Conservation (phyloP, 2,113 vertebrate species). For the Esox niger region DNA sequence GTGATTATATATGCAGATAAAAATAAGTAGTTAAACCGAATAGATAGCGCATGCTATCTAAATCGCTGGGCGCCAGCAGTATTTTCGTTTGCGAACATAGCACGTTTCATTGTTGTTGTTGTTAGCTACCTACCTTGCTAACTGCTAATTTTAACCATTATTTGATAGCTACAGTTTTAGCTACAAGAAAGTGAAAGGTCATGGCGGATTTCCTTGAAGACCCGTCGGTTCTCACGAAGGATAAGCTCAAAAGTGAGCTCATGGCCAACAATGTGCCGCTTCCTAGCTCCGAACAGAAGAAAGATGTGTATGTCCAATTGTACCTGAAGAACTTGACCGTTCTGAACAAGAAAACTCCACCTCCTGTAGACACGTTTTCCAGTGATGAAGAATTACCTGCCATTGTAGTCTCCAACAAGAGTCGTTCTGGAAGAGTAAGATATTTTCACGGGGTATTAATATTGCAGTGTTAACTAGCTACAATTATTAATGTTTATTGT, state of each 20-base stretch:
- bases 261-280: conserved; percentile 88
- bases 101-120: conserved; percentile 53
- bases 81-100: conserved; percentile 58
- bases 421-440: conserved; percentile 73
- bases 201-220: conserved; percentile 93
- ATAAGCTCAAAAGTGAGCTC: conserved; percentile 93
- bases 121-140: conserved; percentile 25
- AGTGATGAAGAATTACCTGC: conserved; percentile 87
- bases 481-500: too few species aligned
- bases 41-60: conserved; percentile 20
- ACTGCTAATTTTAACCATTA: not conserved
- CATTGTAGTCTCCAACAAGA: conserved; percentile 74
- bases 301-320: conserved; percentile 94
- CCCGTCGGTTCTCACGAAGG: conserved; percentile 91
- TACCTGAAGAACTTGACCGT: conserved; percentile 88
- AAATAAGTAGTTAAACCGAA: not conserved
- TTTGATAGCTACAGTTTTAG: conserved; percentile 7
- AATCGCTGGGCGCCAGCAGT: conserved; percentile 58
- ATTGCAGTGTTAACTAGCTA: too few species aligned
- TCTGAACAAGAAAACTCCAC: conserved; percentile 76
- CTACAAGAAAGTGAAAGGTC: conserved; percentile 9
- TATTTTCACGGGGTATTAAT: not conserved
- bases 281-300: conserved; percentile 89
- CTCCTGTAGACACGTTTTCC: conserved; percentile 80
- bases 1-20: not conserved